These are phyloP conservation scores for Valencia hispanica DNA, from an alignment of 2,797 vertebrate species.

Conservation along the genomic window DNA sequence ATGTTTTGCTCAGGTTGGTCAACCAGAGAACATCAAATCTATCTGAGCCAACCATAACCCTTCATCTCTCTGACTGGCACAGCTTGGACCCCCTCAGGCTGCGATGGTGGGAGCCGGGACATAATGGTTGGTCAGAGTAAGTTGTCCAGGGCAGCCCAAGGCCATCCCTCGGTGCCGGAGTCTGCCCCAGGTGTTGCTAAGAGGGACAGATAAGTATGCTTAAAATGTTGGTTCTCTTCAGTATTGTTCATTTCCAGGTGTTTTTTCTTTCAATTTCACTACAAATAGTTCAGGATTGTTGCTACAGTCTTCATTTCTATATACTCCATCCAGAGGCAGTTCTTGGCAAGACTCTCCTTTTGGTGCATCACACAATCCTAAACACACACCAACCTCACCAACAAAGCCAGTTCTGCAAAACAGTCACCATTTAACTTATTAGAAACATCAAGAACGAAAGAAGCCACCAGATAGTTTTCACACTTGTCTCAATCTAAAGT, in stretches of 20 bases:
- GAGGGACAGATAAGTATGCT: constrained; percentile 79
- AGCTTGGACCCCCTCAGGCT: constrained; percentile 23
- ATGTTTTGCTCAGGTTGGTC: not conserved
- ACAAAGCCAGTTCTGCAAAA: no score
- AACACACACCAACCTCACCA: no score
- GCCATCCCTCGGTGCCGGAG: constrained; percentile 80
- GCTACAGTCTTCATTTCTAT: no score
- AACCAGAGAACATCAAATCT: constrained; percentile 23
- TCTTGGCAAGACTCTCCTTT: no score
- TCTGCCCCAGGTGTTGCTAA: constrained; percentile 71
- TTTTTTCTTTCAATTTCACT: not conserved
- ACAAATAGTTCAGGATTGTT: no score
- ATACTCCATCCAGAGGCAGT: no score
- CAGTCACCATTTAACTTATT: no score
- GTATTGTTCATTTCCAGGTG: not conserved
- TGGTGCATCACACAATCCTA: no score
- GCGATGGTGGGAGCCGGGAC: constrained; percentile 9
- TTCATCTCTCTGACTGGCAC: constrained; percentile 5
- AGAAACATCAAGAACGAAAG: no score
- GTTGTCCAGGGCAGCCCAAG: constrained; percentile 81
- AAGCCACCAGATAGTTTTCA: no score
- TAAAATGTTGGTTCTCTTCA: not conserved
- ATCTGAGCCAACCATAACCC: not conserved
- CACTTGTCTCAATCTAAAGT: no score
- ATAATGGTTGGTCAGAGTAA: constrained; percentile 54